These are phyloP conservation scores for Monarcha castaneiventris DNA, from an alignment of 2,113 vertebrate genomes.

Conservation along the genomic window DNA sequence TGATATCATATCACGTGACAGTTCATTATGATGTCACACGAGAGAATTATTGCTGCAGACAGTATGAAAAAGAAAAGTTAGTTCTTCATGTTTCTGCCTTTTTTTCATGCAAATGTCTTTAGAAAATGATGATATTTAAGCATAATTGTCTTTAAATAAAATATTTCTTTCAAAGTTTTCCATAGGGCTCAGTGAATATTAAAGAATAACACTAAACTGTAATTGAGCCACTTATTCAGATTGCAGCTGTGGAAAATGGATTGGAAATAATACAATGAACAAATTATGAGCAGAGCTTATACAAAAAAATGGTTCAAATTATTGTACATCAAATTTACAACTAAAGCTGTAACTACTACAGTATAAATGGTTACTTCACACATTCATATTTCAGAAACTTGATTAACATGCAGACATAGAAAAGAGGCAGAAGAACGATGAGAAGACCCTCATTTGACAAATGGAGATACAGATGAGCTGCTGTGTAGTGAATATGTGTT, in stretches of 20 bases:
- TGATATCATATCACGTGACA: not conserved
- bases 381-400: not conserved
- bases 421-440: not conserved
- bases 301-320: conserved; percentile 45
- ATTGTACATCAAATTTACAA: conserved; percentile 43
- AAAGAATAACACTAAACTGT: conserved; percentile 42
- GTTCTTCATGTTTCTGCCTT: not conserved
- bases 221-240: conserved; percentile 64
- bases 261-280: conserved; percentile 58
- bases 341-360: conserved; percentile 6
- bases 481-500: not conserved
- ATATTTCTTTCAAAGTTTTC: conserved; percentile 56
- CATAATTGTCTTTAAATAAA: conserved; percentile 49
- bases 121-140: conserved; percentile 24
- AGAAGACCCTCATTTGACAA: not conserved
- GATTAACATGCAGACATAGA: not conserved
- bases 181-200: conserved; percentile 49
- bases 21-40: not conserved
- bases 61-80: not conserved
- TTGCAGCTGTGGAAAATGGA: conserved; percentile 56
- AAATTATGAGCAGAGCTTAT: conserved; percentile 56
- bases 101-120: conserved; percentile 26
- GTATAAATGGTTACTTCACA: conserved; percentile 39
- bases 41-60: not conserved
- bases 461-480: not conserved